Conservation (phyloP, 2,888 invertebrate species). For the Carterocephalus palaemon region DNA sequence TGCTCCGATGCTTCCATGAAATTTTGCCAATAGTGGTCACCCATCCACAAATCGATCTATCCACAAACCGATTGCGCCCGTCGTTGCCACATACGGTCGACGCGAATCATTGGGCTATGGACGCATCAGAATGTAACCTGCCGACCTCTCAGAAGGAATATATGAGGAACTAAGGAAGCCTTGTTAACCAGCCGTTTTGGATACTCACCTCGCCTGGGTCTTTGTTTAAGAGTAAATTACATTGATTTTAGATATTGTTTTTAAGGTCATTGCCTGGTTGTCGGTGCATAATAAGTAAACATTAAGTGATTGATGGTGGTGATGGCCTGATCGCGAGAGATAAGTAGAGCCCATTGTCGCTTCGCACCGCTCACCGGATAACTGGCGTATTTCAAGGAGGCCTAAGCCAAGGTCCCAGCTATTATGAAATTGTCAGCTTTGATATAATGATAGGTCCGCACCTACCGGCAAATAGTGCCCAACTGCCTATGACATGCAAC, state of each 20-base stretch:
- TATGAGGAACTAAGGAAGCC: no score
- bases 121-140: no score
- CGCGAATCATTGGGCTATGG: no score
- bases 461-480: slow-evolving; percentile 48
- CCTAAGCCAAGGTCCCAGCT: slow-evolving; percentile 43
- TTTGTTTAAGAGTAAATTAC: slow-evolving; percentile 34
- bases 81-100: no score
- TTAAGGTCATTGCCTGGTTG: slow-evolving; percentile 30
- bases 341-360: slow-evolving; percentile 30
- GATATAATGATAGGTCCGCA: slow-evolving; percentile 60
- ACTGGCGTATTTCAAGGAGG: slow-evolving; percentile 34
- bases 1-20: no score
- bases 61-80: no score
- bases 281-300: slow-evolving; percentile 36
- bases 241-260: slow-evolving; percentile 31
- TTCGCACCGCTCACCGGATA: slow-evolving; percentile 36
- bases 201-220: slow-evolving; percentile 15
- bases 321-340: slow-evolving; percentile 31
- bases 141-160: no score
- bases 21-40: no score
- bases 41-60: no score
- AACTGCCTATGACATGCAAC: no score
- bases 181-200: slow-evolving; percentile 1
- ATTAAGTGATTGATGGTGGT: slow-evolving; percentile 40
- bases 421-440: slow-evolving; percentile 53